These are phyloP conservation scores for Battus philenor DNA, from an alignment of 1,140 invertebrate species.

Conservation along the genomic window DNA sequence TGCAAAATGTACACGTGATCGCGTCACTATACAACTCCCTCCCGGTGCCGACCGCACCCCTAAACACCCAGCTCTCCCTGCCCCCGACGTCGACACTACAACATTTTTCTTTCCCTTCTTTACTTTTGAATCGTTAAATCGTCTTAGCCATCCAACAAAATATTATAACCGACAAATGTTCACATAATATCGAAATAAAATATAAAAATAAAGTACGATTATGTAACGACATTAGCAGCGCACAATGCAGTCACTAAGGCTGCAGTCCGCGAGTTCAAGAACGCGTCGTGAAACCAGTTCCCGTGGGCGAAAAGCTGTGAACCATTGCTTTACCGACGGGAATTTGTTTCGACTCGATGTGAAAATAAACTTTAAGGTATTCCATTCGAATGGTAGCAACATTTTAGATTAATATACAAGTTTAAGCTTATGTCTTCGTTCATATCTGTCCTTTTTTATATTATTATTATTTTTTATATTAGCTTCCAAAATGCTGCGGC, in stretches of 20 bases:
- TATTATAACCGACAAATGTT: too few species aligned
- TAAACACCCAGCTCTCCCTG: conserved; percentile 59
- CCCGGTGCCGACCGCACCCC: conserved; percentile 60
- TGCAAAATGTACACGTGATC: conserved; percentile 75
- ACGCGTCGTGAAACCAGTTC: conserved; percentile 52
- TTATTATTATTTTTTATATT: too few species aligned
- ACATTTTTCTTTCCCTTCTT: conserved; percentile 49
- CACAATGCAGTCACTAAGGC: conserved; percentile 22
- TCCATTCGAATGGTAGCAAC: too few species aligned
- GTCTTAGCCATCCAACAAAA: not conserved
- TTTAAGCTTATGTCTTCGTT: too few species aligned
- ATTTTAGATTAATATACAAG: too few species aligned
- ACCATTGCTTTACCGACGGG: conserved; percentile 22
- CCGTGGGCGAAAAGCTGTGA: conserved; percentile 44
- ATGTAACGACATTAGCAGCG: conserved; percentile 19
- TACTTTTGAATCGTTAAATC: conserved; percentile 20
- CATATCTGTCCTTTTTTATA: too few species aligned
- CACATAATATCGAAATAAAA: too few species aligned
- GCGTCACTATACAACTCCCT: conserved; percentile 71
- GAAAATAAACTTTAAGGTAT: too few species aligned
- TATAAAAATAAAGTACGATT: too few species aligned
- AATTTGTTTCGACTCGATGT: conserved; percentile 17
- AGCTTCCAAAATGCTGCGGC: too few species aligned
- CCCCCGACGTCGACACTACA: conserved; percentile 59
- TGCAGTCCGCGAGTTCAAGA: conserved; percentile 33